Base-by-base conservation (phyloP, 1,140 invertebrate genomes). In the Drosophila murphyi region DNA sequence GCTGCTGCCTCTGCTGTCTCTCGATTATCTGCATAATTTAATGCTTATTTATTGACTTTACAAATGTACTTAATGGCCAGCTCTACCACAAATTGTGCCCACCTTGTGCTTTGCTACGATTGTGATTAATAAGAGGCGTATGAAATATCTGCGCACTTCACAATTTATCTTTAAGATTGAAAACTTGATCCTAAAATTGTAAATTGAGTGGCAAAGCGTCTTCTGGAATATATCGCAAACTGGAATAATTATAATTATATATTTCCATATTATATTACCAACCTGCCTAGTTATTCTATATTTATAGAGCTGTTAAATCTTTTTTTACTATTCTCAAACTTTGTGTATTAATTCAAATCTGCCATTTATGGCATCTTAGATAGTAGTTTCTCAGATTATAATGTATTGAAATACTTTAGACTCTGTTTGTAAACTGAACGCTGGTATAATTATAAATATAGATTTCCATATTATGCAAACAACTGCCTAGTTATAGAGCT, bases 11-110 rank as follows among this genome's bases (percentile, higher is more conserved):
- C 20, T 20, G 20, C 1, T 52, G 50, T 57, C 45, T 52, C 57
- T 37, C 59, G 75, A 67, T 87, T 87, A 87, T 87, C 83, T 89
- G 77, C 85, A 89, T 87, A 77, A 83, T 77, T 89, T 80, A 87
- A 88, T 83, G 67, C 83, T 88, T 78, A 87, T 69, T 83, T 87
- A 87, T 89, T 69, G 77, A 87, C 76, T 69, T 72, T 45, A 68
- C 69, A 50, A 56, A 54, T n/a, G n/a, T 52, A 32, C 64, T 54
- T 31, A 65, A 39, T 48, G 43, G 29, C 37, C 12, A 39, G 10
- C 57, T 8, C 34, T 20, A 10, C 29, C 6, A 34, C 56, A 59
- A 59, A 59, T 32, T 51, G 31, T 67, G 45, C n/a, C 6, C 37
- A 50, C 6, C 56, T 51, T 51, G 52, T 20, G 20, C 20, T 20